Evolutionary conservation across 1,140 invertebrate species (phyloP), one percentile per base, ranked within the genome.

Genomic region (Drosophila grimshawi): DNA sequence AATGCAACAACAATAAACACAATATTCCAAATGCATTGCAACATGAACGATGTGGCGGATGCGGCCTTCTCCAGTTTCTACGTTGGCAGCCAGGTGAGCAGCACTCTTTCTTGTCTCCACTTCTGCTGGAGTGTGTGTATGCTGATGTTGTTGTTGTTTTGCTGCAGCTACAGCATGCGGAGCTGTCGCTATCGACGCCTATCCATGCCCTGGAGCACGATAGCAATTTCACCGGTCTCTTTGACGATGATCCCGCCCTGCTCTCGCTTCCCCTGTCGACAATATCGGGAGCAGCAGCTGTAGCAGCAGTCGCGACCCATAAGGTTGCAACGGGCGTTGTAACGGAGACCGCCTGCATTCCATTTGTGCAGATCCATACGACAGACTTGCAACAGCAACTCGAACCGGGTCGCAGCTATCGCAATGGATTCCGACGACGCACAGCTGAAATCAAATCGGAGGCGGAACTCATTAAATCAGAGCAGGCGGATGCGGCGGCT

Each of bases 301-400:
- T 29, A 33, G 10, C 33, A 3, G 37, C 39, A 39, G 3, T 53
- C 11, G 45, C 7, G 2, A n/a, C 51, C 27, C 69, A 45, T 7
- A 67, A 72, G 32, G 35, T 33, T 29, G 27, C 45, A 11, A 27
- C 52, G 19, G 67, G 11, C 10, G 10, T 30, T 19, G 41, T n/a
- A 11, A 43, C 39, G 39, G 60, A 35, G 7, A 32, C 59, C 3
- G 35, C 45, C 5, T 69, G 53, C 43, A 88, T 92, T 41, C 91
- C 91, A 0, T 92, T 92, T 49, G 91, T 92, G 5, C 91, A 92
- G 62, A 92, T 92, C 6, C 91, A 92, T 35, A 92, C 91, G 0
- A 92, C 88, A 2, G 78, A 92, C 45, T 41, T 92, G 19, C 91
- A 92, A 37, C 80, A 80, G 29, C 74, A 91, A 6, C 59, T 75